Percentiles rank a stretch among this genome's conserved stretches.
These are phyloP conservation scores for Agelas oroides DNA, from an alignment of 37 sponge, comb jelly and placozoan genomes.

Conservation along the genomic window DNA sequence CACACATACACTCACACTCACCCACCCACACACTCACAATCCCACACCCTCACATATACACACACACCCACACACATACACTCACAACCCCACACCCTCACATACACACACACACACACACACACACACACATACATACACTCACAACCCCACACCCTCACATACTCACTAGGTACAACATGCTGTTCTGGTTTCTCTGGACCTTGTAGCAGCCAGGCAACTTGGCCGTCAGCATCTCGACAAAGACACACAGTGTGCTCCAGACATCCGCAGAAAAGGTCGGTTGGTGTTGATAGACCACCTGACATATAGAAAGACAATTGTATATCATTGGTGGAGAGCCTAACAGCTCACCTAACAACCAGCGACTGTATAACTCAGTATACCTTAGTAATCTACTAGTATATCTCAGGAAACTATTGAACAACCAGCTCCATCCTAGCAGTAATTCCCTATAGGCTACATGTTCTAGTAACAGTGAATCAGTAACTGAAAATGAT, in stretches of 20 bases:
- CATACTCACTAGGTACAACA: constrained; percentile 36
- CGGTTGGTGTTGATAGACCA: not conserved
- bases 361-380: no score
- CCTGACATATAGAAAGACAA: not conserved
- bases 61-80: not conserved
- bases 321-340: no score
- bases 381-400: no score
- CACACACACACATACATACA: constrained; percentile 20
- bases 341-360: no score
- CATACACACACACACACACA: not conserved
- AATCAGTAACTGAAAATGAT: no score
- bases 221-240: constrained; percentile 54
- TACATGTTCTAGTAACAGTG: no score
- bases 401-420: no score
- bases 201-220: constrained; percentile 18
- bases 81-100: no score
- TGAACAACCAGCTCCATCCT: no score
- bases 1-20: not conserved
- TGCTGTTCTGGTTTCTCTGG: not conserved
- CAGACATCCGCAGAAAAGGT: constrained; percentile 55
- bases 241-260: constrained; percentile 49
- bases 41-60: not conserved
- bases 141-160: not conserved
- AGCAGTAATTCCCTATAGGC: no score
- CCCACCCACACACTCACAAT: not conserved